Base-by-base conservation (phyloP, 2,888 invertebrate species). In the Meteorus colon region DNA sequence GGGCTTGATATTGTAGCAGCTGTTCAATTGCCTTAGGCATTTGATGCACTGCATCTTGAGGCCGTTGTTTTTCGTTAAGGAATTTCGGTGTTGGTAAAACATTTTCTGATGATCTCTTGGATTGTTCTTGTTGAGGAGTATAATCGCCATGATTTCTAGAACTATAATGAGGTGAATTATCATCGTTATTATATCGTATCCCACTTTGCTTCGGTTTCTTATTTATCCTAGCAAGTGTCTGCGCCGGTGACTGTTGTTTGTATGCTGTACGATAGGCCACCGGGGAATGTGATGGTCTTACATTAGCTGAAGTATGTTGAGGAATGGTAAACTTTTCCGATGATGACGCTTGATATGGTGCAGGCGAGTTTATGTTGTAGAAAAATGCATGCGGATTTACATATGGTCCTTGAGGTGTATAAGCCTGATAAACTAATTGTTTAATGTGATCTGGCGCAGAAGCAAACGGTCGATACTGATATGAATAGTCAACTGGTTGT, bases 11-110 rank as follows among this genome's bases (percentile, higher is more conserved):
- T 14, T 83, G 82, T 16, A 89, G 41, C 34, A 89, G 66, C 41
- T 86, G 84, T 60, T 86, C 86, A 29, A 89, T 85, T 59, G 84
- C 86, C n/a, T 67, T 72, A 0, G 89, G 88, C 86, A 87, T 88
- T 27, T 74, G 78, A 51, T 81, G 82, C 27, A 81, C 77, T 24
- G 81, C 48, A 12, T 74, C 27, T 59, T 37, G 66, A 62, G 31
- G n/a, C 48, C 37, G 12, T 72, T 16, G 14, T 48, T 31, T 31
- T 29, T 8, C 1, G 8, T 6, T 4, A 34, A 4, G 0, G 19
- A n/a, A 55, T 55, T 19, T 19, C 6, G 1, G 5, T 6, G 4
- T 24, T 2, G 71, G 6, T 1, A 31, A 31, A 48, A 41, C 48
- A 8, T 37, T 65, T 62, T 72, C 67, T 14, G 69, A 59, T 19